Evolutionary conservation across 1,140 invertebrate species (phyloP).

Genomic region (Grapholita molesta): DNA sequence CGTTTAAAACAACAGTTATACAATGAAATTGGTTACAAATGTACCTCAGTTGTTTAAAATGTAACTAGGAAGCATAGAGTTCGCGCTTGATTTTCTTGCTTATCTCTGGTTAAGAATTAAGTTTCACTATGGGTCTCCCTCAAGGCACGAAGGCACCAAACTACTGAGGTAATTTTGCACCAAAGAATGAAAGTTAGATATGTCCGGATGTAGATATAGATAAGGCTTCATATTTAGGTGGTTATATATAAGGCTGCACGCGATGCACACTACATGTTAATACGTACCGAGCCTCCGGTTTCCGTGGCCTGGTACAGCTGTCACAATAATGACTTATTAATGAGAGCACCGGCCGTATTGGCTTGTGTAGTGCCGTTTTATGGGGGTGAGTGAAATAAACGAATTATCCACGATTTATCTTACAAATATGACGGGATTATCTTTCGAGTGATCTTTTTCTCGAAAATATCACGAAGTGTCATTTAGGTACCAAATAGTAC

Average conservation of each 20-base stretch:
- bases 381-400: constrained; percentile 2
- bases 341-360: constrained; percentile 43
- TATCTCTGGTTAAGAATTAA: background rate
- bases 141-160: background rate
- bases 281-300: constrained; percentile 68
- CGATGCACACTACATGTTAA: constrained; percentile 26
- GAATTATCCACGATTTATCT: background rate
- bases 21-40: background rate
- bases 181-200: background rate
- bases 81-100: background rate
- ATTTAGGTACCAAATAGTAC: too few relatives aligned
- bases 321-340: constrained; percentile 71
- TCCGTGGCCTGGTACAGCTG: constrained; percentile 76
- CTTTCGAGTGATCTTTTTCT: too few relatives aligned
- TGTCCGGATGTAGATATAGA: constrained; percentile 20
- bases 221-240: constrained; percentile 26
- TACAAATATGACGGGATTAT: background rate
- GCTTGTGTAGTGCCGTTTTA: constrained; percentile 17
- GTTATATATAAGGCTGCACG: constrained; percentile 1
- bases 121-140: background rate
- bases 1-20: background rate
- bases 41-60: background rate
- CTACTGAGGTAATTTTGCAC: background rate
- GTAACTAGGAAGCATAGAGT: background rate
- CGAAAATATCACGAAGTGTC: too few relatives aligned